Percentiles rank a stretch among this genome's conserved stretches.
Conservation (phyloP, 1,140 invertebrate genomes). For the Harpegnathos saltator region DNA sequence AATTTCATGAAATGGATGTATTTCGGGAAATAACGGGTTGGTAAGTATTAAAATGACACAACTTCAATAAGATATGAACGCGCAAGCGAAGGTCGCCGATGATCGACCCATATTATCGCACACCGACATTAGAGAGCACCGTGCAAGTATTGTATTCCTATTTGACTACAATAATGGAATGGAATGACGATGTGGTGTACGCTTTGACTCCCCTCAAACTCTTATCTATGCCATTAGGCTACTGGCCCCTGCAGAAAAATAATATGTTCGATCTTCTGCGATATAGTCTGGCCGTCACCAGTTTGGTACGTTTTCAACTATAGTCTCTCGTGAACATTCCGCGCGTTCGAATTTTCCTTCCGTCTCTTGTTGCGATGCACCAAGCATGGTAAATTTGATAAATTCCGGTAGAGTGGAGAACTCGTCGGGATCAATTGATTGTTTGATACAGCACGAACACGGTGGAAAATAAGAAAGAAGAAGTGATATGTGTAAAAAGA, state of each 20-base stretch:
- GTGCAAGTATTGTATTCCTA: neutral
- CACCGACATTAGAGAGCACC: neutral
- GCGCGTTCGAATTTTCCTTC: neutral
- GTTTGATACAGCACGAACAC: neutral
- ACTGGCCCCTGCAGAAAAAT: conserved; percentile 57
- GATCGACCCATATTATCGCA: neutral
- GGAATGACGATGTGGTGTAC: conserved; percentile 30
- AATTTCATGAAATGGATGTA: neutral
- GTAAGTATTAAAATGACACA: neutral
- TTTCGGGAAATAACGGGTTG: neutral
- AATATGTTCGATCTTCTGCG: conserved; percentile 1
- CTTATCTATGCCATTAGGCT: conserved; percentile 42
- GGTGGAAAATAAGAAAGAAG: neutral
- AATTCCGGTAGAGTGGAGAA: neutral
- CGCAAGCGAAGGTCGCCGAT: neutral
- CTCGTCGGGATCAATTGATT: no score
- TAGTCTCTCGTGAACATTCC: neutral
- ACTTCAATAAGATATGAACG: conserved; percentile 27
- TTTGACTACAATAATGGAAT: conserved; percentile 2
- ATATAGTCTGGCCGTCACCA: neutral
- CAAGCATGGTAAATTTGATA: no score
- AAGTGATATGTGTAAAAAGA: neutral
- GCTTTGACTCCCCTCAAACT: conserved; percentile 35
- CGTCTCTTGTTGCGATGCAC: neutral
- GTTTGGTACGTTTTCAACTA: conserved; percentile 21